These are phyloP conservation scores for Numenius phaeopus DNA, from an alignment of 2,797 vertebrate genomes.

Conservation along the genomic window DNA sequence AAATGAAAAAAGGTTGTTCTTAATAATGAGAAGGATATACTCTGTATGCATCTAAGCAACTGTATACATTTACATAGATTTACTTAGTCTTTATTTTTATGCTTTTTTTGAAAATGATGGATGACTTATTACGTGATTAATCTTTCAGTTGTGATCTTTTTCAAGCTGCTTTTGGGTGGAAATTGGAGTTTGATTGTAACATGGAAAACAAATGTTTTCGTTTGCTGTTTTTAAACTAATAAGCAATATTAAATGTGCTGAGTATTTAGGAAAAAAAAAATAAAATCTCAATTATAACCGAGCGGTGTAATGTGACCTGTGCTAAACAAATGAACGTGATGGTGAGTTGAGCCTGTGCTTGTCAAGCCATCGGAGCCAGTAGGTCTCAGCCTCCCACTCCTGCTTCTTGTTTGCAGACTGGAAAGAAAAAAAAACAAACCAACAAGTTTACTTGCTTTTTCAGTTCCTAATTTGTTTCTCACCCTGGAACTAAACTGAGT, in stretches of 20 bases:
- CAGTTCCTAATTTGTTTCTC: slow-evolving; percentile 12
- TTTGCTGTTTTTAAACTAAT: not conserved
- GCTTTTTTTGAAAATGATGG: slow-evolving; percentile 22
- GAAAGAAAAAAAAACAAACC: not conserved
- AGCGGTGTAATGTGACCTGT: not conserved
- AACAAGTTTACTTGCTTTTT: not conserved
- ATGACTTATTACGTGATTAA: slow-evolving; percentile 24
- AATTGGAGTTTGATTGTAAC: not conserved
- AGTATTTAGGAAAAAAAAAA: not conserved
- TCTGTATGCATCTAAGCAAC: slow-evolving; percentile 23
- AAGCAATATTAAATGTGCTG: not conserved
- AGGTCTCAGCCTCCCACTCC: not conserved
- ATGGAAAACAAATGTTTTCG: not conserved
- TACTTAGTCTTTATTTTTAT: slow-evolving; percentile 3
- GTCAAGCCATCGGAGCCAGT: not conserved
- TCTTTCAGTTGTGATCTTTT: slow-evolving; percentile 26
- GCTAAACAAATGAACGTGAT: not conserved
- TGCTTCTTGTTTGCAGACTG: not conserved
- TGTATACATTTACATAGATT: slow-evolving; percentile 32
- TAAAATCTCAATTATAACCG: not conserved
- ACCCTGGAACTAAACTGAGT: not conserved
- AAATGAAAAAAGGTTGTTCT: not conserved
- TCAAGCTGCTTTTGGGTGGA: slow-evolving; percentile 1
- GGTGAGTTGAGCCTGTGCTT: not conserved
- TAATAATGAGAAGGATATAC: not conserved